Conservation (phyloP, 2,888 invertebrate genomes). For the Tachina fera region DNA sequence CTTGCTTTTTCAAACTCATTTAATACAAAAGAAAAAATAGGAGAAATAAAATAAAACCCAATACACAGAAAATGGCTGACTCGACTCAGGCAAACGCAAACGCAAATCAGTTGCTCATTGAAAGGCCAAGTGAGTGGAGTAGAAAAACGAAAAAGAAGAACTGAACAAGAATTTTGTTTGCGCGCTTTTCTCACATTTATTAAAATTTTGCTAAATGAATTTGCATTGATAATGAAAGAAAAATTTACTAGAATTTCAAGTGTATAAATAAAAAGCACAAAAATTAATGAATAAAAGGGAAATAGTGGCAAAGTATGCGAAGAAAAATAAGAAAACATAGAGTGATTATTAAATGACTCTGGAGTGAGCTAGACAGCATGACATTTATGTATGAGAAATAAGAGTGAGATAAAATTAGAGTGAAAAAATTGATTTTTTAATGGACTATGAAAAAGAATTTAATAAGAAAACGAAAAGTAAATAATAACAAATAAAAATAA, state of each 20-base stretch:
- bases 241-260: background rate
- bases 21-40: slow-evolving; percentile 23
- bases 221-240: background rate
- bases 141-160: slow-evolving; percentile 25
- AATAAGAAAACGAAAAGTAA: slow-evolving; percentile 31
- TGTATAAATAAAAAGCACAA: background rate
- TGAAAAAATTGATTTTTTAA: slow-evolving; percentile 68
- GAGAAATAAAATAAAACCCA: slow-evolving; percentile 34
- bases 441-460: slow-evolving; percentile 10
- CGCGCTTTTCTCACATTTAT: slow-evolving; percentile 42
- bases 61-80: slow-evolving; percentile 69
- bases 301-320: background rate
- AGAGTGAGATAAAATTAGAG: slow-evolving; percentile 71
- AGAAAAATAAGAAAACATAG: slow-evolving; percentile 35
- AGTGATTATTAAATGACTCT: slow-evolving; percentile 37
- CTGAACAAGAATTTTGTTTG: background rate
- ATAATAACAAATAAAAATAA: slow-evolving; percentile 46
- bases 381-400: slow-evolving; percentile 44
- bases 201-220: background rate
- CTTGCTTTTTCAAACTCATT: slow-evolving; percentile 59
- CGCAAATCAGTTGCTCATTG: slow-evolving; percentile 75
- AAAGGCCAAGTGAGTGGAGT: slow-evolving; percentile 75
- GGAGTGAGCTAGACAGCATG: slow-evolving; percentile 68
- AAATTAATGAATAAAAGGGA: slow-evolving; percentile 10
- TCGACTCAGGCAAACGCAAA: slow-evolving; percentile 67